Evolutionary conservation across 2,113 vertebrate species (phyloP).

Genomic region (sheep (Ovis aries)): ARS-UI_Ramb_v3.0 NC_056056.1:152817001-152817500

Average conservation of each 20-base stretch:
- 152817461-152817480: not conserved
- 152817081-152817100: not conserved
- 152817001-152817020: not conserved
- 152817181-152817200: not conserved
- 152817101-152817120: not conserved
- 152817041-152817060: not conserved
- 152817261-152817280: not conserved
- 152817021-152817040: not conserved
- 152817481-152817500: not conserved
- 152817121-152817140: not conserved
- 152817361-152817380: not conserved
- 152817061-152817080: not conserved
- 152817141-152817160: not conserved
- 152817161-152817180: not conserved
- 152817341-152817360: not conserved
- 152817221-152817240: not conserved
- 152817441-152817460: not conserved
- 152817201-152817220: not conserved
- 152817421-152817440: not conserved
- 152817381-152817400: not conserved
- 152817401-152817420: not conserved
- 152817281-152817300: not conserved
- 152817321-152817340: not conserved
- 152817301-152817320: not conserved
- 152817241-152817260: not conserved